Percentiles rank a stretch among this genome's conserved stretches.
Conservation (phyloP, 1,140 invertebrate genomes). For the Drosophila ogumai region DNA sequence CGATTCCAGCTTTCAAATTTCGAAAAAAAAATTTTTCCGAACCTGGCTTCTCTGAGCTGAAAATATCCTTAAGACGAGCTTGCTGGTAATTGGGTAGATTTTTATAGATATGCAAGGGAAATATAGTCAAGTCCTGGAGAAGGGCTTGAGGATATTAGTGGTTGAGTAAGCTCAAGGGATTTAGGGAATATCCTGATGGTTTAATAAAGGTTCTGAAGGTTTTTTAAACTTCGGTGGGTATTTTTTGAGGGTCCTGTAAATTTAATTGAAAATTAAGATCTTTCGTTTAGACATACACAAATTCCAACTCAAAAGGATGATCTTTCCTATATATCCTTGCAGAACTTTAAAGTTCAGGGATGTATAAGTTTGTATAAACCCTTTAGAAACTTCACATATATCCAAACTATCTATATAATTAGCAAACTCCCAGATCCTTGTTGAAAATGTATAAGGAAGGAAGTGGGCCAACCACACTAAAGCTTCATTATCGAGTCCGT, state of each 20-base stretch:
- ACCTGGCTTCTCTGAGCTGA: no score
- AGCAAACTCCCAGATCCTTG: neutral
- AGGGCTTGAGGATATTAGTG: neutral
- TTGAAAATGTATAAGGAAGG: no score
- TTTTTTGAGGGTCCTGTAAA: no score
- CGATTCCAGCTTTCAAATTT: no score
- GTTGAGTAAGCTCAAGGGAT: neutral
- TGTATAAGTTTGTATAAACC: neutral
- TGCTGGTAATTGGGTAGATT: neutral
- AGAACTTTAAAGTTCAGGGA: neutral
- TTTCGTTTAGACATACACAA: neutral
- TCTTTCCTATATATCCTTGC: neutral
- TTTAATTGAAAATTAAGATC: neutral
- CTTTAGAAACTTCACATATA: neutral
- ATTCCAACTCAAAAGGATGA: neutral
- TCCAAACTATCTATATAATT: neutral
- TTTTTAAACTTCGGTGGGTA: no score
- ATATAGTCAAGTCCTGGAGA: neutral
- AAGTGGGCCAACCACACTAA: neutral
- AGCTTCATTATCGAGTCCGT: constrained; percentile 16
- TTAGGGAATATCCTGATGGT: neutral
- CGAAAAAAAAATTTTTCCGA: no score
- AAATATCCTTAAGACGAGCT: constrained; percentile 1
- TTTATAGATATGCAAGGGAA: neutral
- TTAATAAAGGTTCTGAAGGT: no score